phyloP scores from a whole-genome alignment of 2,888 invertebrate genomes.

The Nowickia ferox region DNA sequence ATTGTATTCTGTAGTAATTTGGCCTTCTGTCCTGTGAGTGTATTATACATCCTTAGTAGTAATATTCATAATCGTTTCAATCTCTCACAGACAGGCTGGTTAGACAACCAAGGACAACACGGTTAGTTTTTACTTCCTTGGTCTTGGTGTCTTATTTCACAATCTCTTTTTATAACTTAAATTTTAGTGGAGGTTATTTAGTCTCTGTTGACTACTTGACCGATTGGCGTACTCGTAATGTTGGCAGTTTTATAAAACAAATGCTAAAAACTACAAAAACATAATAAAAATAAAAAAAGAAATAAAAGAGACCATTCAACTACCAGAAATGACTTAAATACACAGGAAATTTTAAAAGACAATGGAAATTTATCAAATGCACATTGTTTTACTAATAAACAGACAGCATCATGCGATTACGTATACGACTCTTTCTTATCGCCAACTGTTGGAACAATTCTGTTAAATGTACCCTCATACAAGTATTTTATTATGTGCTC shows the following conservation, averaged over 20 bases:
- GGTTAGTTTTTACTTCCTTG: conserved; percentile 38
- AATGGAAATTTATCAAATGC: conserved; percentile 61
- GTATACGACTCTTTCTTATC: not conserved
- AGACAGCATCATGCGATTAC: conserved; percentile 31
- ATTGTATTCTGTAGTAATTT: conserved; percentile 52
- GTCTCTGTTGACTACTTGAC: conserved; percentile 68
- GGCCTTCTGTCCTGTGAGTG: conserved; percentile 45
- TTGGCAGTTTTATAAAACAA: conserved; percentile 59
- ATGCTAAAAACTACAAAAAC: conserved; percentile 8
- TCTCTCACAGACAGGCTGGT: conserved; percentile 70
- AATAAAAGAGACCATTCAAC: conserved; percentile 23
- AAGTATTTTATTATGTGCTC: not conserved
- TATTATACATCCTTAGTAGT: conserved; percentile 38
- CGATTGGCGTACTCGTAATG: conserved; percentile 65
- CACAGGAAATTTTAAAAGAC: conserved; percentile 52
- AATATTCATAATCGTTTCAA: conserved; percentile 70
- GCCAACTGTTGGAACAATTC: not conserved
- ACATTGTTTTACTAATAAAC: conserved; percentile 33
- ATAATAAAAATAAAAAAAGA: conserved; percentile 26
- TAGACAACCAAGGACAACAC: conserved; percentile 65
- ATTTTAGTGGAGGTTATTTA: conserved; percentile 63
- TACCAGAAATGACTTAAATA: conserved; percentile 51
- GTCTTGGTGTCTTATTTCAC: conserved; percentile 35
- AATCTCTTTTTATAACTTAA: conserved; percentile 23
- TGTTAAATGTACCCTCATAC: conserved; percentile 28